Conservation (phyloP, 2,888 invertebrate genomes). For the Drosophila anomelani region DNA sequence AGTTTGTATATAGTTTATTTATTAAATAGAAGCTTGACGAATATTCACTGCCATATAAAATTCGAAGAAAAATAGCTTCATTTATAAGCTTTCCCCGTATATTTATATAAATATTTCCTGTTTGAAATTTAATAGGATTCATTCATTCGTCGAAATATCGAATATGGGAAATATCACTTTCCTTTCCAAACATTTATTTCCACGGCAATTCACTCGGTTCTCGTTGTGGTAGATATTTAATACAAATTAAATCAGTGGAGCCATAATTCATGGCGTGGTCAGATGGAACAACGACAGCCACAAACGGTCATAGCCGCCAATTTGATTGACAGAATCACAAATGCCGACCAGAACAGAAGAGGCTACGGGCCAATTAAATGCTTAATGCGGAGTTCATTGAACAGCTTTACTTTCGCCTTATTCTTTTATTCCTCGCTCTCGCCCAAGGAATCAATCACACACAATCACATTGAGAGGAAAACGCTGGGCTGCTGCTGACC, state of each 20-base stretch:
- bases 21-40: too few species aligned
- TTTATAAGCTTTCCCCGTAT: background rate
- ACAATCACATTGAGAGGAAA: slow-evolving; percentile 16
- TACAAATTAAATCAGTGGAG: slow-evolving; percentile 62
- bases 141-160: background rate
- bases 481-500: slow-evolving; percentile 1
- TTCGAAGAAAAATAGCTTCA: background rate
- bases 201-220: slow-evolving; percentile 19
- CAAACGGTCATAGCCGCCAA: slow-evolving; percentile 36
- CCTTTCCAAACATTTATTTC: slow-evolving; percentile 14
- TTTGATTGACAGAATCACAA: slow-evolving; percentile 71
- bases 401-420: slow-evolving; percentile 57
- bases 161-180: slow-evolving; percentile 12
- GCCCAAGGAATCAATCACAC: slow-evolving; percentile 71
- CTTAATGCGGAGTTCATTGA: slow-evolving; percentile 71
- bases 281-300: slow-evolving; percentile 37
- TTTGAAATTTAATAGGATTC: slow-evolving; percentile 12
- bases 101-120: background rate
- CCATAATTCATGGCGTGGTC: slow-evolving; percentile 51
- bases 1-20: background rate
- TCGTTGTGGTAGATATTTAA: slow-evolving; percentile 13
- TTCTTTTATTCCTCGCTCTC: slow-evolving; percentile 33
- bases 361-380: slow-evolving; percentile 67
- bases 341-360: slow-evolving; percentile 44
- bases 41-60: background rate